These are phyloP conservation scores for Acromyrmex heyeri DNA, from an alignment of 1,140 invertebrate species.

Conservation along the genomic window DNA sequence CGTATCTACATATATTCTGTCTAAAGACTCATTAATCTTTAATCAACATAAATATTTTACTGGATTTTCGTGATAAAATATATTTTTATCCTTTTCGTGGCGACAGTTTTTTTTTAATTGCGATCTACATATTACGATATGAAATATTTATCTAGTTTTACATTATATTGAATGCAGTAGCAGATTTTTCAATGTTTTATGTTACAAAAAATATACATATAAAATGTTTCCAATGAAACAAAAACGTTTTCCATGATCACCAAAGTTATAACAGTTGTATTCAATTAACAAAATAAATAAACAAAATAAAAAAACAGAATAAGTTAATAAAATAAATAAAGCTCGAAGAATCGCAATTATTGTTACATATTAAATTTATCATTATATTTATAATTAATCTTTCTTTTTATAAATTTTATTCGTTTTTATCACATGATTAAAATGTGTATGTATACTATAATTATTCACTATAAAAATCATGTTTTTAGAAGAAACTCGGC, in stretches of 20 bases:
- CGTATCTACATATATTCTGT: background rate
- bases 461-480: background rate
- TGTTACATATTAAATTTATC: background rate
- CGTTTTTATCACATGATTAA: background rate
- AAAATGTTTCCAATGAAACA: background rate
- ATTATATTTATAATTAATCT: background rate
- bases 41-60: background rate
- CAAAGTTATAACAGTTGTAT: background rate
- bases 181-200: background rate
- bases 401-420: background rate
- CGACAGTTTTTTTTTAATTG: constrained; percentile 24
- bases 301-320: no score
- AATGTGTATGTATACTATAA: background rate
- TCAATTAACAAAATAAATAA: background rate
- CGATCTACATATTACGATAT: background rate
- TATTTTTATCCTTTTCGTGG: constrained; percentile 10
- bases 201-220: background rate
- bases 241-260: background rate
- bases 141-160: constrained; percentile 31
- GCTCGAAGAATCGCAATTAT: background rate
- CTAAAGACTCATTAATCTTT: constrained; percentile 27
- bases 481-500: background rate
- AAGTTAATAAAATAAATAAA: background rate
- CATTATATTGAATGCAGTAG: constrained; percentile 5
- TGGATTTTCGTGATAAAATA: constrained; percentile 7